phyloP scores from a whole-genome alignment of 30 jellyfish, hydroid and myxozoan genomes.

The Clytia hemisphaerica region DNA sequence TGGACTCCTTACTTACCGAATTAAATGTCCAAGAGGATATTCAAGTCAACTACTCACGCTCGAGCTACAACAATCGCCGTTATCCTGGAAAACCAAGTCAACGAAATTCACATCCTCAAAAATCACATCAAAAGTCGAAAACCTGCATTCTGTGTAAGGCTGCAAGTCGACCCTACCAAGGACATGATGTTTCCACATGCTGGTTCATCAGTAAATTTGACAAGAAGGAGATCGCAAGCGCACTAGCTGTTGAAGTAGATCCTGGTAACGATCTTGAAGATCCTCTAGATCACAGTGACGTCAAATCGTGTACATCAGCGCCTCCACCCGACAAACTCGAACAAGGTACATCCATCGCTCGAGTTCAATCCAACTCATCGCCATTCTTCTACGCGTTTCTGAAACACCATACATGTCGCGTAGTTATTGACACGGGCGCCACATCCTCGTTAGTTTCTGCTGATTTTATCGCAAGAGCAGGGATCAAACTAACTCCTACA shows the following conservation, averaged over 20 bases:
- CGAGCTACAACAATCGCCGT: neutral
- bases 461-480: neutral
- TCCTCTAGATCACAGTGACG: neutral
- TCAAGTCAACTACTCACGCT: neutral
- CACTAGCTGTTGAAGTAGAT: neutral
- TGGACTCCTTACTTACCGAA: neutral
- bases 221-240: neutral
- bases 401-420: too few species aligned
- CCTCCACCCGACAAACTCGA: too few species aligned
- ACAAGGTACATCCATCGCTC: too few species aligned
- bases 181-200: neutral
- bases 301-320: too few species aligned
- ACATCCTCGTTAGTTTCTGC: too few species aligned
- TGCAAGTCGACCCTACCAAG: neutral
- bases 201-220: neutral
- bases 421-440: too few species aligned
- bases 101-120: neutral
- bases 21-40: neutral
- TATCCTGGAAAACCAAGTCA: neutral
- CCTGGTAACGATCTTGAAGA: neutral
- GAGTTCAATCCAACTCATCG: neutral
- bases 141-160: constrained; percentile 1
- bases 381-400: too few species aligned
- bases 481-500: too few species aligned
- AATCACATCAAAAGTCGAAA: neutral